Conservation (phyloP, 2,113 vertebrate species). For the Pelvicachromis taeniatus region DNA sequence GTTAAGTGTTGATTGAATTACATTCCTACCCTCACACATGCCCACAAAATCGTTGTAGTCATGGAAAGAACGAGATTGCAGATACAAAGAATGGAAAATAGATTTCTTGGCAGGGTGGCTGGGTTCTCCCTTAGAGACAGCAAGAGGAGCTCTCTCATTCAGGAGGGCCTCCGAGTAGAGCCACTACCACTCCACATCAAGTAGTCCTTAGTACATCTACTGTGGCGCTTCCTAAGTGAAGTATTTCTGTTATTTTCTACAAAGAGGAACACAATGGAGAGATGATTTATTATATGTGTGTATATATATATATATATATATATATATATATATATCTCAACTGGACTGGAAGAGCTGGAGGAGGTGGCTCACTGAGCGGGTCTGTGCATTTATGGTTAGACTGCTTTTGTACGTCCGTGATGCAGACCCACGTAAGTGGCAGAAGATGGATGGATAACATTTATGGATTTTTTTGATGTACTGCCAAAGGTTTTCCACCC, state of each 20-base stretch:
- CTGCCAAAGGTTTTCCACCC: not conserved
- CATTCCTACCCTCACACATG: not conserved
- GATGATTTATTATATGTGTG: not conserved
- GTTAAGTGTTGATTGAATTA: not conserved
- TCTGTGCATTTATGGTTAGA: not conserved
- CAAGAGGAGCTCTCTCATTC: not conserved
- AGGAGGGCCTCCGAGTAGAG: not conserved
- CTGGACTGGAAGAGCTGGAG: not conserved
- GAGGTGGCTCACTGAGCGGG: accelerated
- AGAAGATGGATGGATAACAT: not conserved
- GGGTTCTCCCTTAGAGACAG: not conserved
- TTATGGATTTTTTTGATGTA: not conserved
- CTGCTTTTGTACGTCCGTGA: not conserved
- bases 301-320: not conserved
- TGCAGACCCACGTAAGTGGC: not conserved
- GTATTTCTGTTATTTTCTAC: not conserved
- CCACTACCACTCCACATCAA: not conserved
- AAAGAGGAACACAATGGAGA: not conserved
- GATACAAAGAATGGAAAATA: not conserved
- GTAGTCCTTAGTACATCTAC: not conserved
- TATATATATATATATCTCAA: not conserved
- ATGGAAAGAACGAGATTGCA: not conserved
- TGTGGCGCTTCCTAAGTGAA: not conserved
- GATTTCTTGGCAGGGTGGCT: accelerated
- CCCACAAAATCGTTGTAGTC: not conserved